phyloP scores from a whole-genome alignment of 2,888 invertebrate species.

The Apamea epomidion region DNA sequence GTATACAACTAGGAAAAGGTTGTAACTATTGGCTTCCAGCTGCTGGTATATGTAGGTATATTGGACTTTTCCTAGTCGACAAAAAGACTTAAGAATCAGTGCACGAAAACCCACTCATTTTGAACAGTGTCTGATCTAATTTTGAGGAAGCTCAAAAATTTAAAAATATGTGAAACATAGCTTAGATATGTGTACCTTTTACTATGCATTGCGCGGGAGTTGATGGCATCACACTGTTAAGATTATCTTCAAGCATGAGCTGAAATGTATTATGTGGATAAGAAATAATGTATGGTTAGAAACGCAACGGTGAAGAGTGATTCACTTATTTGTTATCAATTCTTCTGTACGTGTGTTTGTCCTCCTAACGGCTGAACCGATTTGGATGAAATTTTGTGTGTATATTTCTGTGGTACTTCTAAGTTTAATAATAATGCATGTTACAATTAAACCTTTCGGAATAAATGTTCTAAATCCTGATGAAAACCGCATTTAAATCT shows the following conservation, averaged over 20 bases:
- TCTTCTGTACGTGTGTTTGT: too few relatives aligned
- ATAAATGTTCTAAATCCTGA: background rate
- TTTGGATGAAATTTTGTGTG: too few relatives aligned
- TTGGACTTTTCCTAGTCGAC: background rate
- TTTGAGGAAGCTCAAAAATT: too few relatives aligned
- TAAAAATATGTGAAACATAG: too few relatives aligned
- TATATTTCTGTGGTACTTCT: too few relatives aligned
- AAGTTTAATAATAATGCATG: background rate
- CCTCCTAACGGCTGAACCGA: too few relatives aligned
- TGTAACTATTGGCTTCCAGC: background rate
- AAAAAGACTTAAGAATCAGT: background rate
- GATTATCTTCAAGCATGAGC: slow-evolving; percentile 1
- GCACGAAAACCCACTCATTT: background rate
- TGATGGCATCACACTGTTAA: background rate
- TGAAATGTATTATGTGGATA: background rate
- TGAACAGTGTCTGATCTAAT: too few relatives aligned
- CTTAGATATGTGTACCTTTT: too few relatives aligned
- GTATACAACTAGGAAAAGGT: background rate
- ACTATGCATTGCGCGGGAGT: background rate
- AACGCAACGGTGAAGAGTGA: background rate
- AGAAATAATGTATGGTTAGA: background rate
- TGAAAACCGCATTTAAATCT: background rate
- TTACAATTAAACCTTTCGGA: background rate
- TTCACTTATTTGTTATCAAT: background rate
- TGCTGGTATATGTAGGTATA: background rate